Evolutionary conservation across 1,140 invertebrate species (phyloP), one percentile per base, ranked within the genome.

Genomic region (Zophobas atratus): DNA sequence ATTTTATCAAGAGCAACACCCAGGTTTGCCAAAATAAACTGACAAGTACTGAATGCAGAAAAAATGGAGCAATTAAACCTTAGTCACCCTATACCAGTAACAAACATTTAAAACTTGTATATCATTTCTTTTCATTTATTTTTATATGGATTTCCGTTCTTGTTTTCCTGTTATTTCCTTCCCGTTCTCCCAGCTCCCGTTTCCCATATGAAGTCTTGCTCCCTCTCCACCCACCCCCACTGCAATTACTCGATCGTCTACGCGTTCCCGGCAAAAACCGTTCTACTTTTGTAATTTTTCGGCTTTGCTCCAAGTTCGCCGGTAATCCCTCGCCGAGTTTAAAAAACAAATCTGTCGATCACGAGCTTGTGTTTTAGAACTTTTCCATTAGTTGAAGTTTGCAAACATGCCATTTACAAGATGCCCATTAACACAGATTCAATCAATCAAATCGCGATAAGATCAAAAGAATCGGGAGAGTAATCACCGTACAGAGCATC

Each of bases 381-480:
- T 75, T 75, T 75, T 75, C 73, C 73, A 75, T 75, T 75, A 75
- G 55, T 75, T 75, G 46, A 35, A 46, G 55, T 63, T 57, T 76
- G 56, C 38, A 70, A 67, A 51, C 56, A 53, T 34, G 75, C 60
- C 75, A 76, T 76, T 70, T 70, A 76, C 51, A 76, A 76, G 75
- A 76, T 55, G 75, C 34, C 43, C 75, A 76, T 76, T 76, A 76
- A 67, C 74, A 55, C 38, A 48, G 75, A 76, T 76, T 76, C 75
- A 76, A 76, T 76, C 75, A 67, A 70, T 67, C 75, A 76, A 70
- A 53, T 53, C 35, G 75, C 60, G 75, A 67, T 76, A 76, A 57
- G 75, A 70, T 76, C 75, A 49, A 70, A 60, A 38, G 75, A 76
- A 76, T 70, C 75, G 49, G 63, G 49, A 36, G 35, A 70, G 75